A percentile compares a stretch with the other conserved stretches of the same genome.
These are phyloP conservation scores for Ophraella communa DNA, from an alignment of 2,888 invertebrate species.

Conservation along the genomic window DNA sequence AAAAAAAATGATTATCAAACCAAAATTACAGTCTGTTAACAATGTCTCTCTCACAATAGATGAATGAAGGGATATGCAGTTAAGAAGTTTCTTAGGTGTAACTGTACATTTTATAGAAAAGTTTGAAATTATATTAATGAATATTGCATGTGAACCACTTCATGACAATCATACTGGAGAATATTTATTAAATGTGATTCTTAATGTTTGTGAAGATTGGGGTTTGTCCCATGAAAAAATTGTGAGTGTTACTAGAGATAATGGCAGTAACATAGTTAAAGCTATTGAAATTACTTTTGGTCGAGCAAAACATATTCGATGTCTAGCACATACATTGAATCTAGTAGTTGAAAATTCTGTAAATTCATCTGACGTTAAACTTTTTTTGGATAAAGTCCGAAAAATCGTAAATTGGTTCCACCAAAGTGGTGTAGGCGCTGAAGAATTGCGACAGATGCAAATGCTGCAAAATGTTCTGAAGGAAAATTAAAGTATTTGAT, in stretches of 20 bases:
- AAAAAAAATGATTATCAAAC: constrained; percentile 30
- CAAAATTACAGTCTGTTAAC: background rate
- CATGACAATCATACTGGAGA: constrained; percentile 41
- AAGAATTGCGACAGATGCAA: constrained; percentile 31
- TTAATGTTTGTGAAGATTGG: constrained; percentile 41
- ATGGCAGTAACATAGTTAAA: constrained; percentile 3
- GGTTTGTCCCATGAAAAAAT: constrained; percentile 28
- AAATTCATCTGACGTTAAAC: constrained; percentile 30
- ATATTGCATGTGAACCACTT: constrained; percentile 10
- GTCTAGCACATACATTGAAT: constrained; percentile 5
- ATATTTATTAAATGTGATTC: constrained; percentile 28
- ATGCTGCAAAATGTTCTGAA: background rate
- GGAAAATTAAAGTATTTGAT: constrained; percentile 33
- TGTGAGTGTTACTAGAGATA: constrained; percentile 5
- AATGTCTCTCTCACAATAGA: background rate
- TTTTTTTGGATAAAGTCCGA: constrained; percentile 15
- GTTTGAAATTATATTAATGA: constrained; percentile 1
- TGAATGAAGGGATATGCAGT: constrained; percentile 5
- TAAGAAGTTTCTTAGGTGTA: constrained; percentile 1
- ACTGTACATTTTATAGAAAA: constrained; percentile 8
- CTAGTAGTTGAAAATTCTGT: constrained; percentile 9
- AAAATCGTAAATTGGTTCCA: constrained; percentile 35
- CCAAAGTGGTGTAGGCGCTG: constrained; percentile 32
- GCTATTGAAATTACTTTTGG: constrained; percentile 1
- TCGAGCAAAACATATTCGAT: constrained; percentile 8